These are phyloP conservation scores for Caenorhabditis japonica DNA, from an alignment of 2,888 invertebrate genomes.

Conservation along the genomic window DNA sequence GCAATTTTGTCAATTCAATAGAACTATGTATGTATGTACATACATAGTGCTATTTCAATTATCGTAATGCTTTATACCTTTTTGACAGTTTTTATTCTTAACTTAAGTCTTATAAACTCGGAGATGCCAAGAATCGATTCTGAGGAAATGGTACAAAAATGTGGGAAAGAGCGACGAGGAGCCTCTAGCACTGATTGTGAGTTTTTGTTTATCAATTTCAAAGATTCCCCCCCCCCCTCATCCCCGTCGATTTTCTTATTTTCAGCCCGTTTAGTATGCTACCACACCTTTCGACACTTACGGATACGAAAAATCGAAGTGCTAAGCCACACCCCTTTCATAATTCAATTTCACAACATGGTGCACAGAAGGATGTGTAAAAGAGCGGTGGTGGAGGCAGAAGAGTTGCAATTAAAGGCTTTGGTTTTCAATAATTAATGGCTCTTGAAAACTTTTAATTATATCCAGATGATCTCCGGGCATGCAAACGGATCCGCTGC, in stretches of 20 bases:
- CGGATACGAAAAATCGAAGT: conserved; percentile 32
- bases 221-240: too few species aligned
- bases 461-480: conserved; percentile 20
- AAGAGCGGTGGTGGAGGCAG: conserved; percentile 13
- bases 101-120: too few species aligned
- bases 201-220: conserved; percentile 1
- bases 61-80: background rate
- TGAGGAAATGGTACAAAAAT: conserved; percentile 26
- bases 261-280: conserved; percentile 30
- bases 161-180: conserved; percentile 25
- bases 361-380: conserved; percentile 19
- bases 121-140: too few species aligned
- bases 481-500: too few species aligned
- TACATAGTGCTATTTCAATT: too few species aligned
- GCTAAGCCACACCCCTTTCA: conserved; percentile 26
- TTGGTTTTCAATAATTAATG: conserved; percentile 5
- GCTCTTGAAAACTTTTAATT: background rate
- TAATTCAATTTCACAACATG: conserved; percentile 34
- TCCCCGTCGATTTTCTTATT: conserved; percentile 11
- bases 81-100: background rate
- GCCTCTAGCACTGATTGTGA: background rate
- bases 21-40: too few species aligned
- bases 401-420: conserved; percentile 27
- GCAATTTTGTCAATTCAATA: too few species aligned
- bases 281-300: conserved; percentile 12